A percentile compares a stretch with the other conserved stretches of the same genome.
Conservation (phyloP, 1,140 invertebrate species). For the Drosophila lini region DNA sequence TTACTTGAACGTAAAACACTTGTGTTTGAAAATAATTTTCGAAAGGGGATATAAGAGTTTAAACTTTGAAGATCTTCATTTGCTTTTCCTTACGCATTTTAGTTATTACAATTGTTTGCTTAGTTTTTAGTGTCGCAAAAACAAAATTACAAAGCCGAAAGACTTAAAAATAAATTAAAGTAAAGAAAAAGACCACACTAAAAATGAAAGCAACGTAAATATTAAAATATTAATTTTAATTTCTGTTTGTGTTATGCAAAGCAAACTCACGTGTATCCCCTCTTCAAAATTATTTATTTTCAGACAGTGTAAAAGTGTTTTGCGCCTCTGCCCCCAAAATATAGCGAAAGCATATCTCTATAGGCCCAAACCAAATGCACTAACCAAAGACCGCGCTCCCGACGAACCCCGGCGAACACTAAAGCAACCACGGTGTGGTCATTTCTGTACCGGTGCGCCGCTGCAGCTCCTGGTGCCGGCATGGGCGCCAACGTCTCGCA, state of each 20-base stretch:
- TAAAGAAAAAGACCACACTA: slow-evolving; percentile 25
- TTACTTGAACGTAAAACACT: slow-evolving; percentile 31
- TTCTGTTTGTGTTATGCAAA: slow-evolving; percentile 80
- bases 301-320: slow-evolving; percentile 78
- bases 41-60: slow-evolving; percentile 42
- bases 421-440: slow-evolving; percentile 74
- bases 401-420: slow-evolving; percentile 16
- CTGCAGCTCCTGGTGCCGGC: slow-evolving; percentile 74
- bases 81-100: slow-evolving; percentile 55
- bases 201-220: slow-evolving; percentile 56
- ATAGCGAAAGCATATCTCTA: slow-evolving; percentile 58
- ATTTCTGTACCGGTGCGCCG: slow-evolving; percentile 77
- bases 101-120: slow-evolving; percentile 60
- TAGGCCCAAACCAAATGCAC: slow-evolving; percentile 48
- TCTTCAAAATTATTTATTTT: slow-evolving; percentile 84
- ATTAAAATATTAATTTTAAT: slow-evolving; percentile 65
- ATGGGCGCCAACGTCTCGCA: slow-evolving; percentile 98
- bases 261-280: slow-evolving; percentile 83
- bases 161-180: slow-evolving; percentile 1
- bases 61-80: slow-evolving; percentile 46
- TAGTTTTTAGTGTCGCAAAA: slow-evolving; percentile 71
- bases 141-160: slow-evolving; percentile 25
- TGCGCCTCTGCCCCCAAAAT: slow-evolving; percentile 61
- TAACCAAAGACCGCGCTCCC: slow-evolving; percentile 27
- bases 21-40: slow-evolving; percentile 53